A percentile compares a stretch with the other conserved stretches of the same genome.
These are phyloP conservation scores for Lutjanus campechanus DNA, from an alignment of 2,797 vertebrate genomes.

Conservation along the genomic window DNA sequence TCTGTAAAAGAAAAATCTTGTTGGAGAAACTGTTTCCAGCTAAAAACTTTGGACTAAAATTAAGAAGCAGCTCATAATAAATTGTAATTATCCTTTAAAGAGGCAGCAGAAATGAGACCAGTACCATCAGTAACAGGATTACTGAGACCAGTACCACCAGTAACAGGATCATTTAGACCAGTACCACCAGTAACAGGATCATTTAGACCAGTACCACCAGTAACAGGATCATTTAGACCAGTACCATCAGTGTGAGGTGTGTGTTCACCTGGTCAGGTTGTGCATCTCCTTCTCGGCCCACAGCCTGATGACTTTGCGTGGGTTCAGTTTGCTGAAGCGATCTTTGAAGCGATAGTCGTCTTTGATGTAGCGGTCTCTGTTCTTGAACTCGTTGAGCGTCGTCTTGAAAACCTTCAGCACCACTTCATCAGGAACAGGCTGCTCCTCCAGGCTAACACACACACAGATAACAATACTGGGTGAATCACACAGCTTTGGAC, in stretches of 20 bases:
- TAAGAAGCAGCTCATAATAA: no score
- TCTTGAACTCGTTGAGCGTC: slow-evolving; percentile 97
- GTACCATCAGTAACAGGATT: no score
- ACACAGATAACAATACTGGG: not conserved
- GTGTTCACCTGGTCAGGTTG: slow-evolving; percentile 90
- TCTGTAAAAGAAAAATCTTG: no score
- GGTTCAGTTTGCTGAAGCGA: slow-evolving; percentile 98
- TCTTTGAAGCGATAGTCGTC: slow-evolving; percentile 98
- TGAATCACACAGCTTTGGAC: no score
- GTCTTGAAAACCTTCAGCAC: slow-evolving; percentile 99
- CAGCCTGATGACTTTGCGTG: slow-evolving; percentile 96
- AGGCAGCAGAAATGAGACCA: no score
- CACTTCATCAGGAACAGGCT: slow-evolving; percentile 91
- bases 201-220: no score
- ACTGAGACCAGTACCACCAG: no score
- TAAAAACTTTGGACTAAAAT: no score
- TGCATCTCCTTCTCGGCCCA: slow-evolving; percentile 99
- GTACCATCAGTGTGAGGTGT: not conserved
- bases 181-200: not conserved
- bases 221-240: not conserved
- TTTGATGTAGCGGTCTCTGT: slow-evolving; percentile 97
- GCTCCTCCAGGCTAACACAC: slow-evolving; percentile 83
- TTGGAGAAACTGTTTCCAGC: no score
- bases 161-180: not conserved
- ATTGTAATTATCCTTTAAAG: no score